Base-by-base conservation (phyloP, 2,888 invertebrate species). In the Netelia fuscicornis region DNA sequence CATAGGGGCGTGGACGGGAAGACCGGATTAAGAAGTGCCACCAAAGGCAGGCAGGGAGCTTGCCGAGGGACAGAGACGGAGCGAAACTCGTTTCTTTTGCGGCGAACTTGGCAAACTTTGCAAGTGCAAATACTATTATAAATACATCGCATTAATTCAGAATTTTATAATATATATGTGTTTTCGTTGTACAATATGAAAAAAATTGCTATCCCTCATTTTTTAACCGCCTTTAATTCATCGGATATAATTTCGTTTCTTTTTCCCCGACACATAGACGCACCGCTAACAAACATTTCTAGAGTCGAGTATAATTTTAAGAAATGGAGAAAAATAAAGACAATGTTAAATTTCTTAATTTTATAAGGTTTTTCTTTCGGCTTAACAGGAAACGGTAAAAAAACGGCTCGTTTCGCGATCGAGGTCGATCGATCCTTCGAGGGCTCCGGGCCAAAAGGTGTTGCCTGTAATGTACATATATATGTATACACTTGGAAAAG, bases 381-480 rank as follows among this genome's bases (percentile, higher is more conserved):
- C 62, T 13, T 62, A 30, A 25, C 30, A n/a, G 2, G 20, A 62
- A 72, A 72, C 60, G 11, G 72, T 58, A 56, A 17, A 60, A 37
- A 72, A 72, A 20, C 20, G 44, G 60, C 60, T 44, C 72, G 58
- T 58, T 68, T 62, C 70, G 70, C 52, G 78, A 79, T 79, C 78
- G 78, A 79, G 78, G 78, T 71, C 71, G 70, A 79, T 79, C 78
- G 78, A 79, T 71, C 70, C 62, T 52, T 11, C 54, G 25, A 62
- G 78, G 67, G 77, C 77, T 77, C 68, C 30, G 48, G 30, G 78
- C 78, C 68, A 79, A 71, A 71, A 71, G 79, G 79, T 79, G 71
- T 79, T 71, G 79, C 54, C 79, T 23, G 8, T 23, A 17, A 25
- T 42, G 10, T 56, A 58, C 56, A 71, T 71, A 56, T 20, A 17